Percentiles rank a stretch among this genome's conserved stretches.
phyloP scores from a whole-genome alignment of 2,888 invertebrate species.

The Drosophila vallismaia region DNA sequence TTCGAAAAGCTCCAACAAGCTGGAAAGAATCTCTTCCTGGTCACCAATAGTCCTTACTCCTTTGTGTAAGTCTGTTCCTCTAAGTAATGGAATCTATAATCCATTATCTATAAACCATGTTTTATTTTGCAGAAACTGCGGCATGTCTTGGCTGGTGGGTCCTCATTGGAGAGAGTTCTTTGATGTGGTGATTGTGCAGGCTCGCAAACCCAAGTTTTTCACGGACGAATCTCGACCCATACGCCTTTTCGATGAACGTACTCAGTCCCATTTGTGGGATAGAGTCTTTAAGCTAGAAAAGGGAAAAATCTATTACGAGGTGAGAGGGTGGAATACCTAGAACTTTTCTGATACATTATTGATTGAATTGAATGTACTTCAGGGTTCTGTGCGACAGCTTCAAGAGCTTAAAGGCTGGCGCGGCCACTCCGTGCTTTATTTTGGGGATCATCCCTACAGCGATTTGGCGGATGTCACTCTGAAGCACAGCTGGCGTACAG shows the following conservation, averaged over 20 bases:
- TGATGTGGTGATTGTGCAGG: constrained; percentile 97
- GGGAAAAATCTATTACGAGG: constrained; percentile 96
- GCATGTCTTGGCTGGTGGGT: constrained; percentile 95
- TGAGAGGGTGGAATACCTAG: constrained; percentile 75
- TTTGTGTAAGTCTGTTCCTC: constrained; percentile 92
- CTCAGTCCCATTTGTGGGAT: constrained; percentile 95
- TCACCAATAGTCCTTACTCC: constrained; percentile 97
- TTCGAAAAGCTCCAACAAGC: constrained; percentile 90
- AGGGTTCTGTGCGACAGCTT: constrained; percentile 96
- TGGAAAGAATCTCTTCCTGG: constrained; percentile 95
- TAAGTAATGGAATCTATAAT: too few species aligned
- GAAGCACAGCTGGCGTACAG: constrained; percentile 98
- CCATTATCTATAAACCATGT: too few species aligned
- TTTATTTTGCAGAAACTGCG: constrained; percentile 89
- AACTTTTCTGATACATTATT: too few species aligned
- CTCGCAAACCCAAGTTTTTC: constrained; percentile 98
- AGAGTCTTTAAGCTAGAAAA: constrained; percentile 93
- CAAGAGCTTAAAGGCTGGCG: constrained; percentile 96
- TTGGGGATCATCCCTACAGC: constrained; percentile 99
- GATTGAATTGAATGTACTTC: neutral
- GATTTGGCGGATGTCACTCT: constrained; percentile 98
- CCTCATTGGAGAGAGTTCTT: constrained; percentile 95
- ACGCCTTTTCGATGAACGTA: constrained; percentile 92
- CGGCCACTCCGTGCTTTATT: constrained; percentile 96
- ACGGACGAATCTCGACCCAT: constrained; percentile 96